Conservation (phyloP, 2,113 vertebrate genomes). For the Microtus ochrogaster region DNA sequence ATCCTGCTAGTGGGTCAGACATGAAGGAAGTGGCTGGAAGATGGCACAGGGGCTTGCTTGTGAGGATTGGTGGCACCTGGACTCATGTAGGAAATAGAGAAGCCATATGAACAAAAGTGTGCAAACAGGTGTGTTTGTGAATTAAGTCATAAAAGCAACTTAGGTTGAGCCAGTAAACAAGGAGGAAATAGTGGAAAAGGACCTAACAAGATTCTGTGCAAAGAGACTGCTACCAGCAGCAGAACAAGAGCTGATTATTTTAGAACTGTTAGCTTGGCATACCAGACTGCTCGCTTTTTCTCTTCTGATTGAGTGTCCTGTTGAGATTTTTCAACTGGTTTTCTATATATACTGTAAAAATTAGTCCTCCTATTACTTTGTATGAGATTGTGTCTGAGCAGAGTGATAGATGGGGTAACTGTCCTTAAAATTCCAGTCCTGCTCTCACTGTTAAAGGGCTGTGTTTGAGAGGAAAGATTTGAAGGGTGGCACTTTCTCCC, state of each 20-base stretch:
- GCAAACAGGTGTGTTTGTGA: background rate
- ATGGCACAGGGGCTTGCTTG: background rate
- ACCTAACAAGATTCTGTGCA: background rate
- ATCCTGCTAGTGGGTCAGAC: conserved; percentile 25
- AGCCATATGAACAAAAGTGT: conserved; percentile 4
- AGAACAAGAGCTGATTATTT: background rate
- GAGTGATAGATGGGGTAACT: background rate
- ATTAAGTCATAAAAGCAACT: conserved; percentile 5
- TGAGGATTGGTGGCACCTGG: background rate
- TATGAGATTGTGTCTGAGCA: conserved; percentile 31
- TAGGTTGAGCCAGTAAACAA: background rate
- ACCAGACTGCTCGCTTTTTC: background rate
- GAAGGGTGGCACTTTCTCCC: background rate
- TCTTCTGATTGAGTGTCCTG: background rate
- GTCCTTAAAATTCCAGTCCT: background rate
- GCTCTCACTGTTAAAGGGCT: background rate
- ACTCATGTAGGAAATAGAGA: conserved; percentile 42
- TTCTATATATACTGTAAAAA: conserved; percentile 52
- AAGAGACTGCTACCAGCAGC: background rate
- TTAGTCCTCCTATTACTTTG: conserved; percentile 9
- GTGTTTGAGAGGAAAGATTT: background rate
- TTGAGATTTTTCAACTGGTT: conserved; percentile 37
- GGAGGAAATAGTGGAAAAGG: background rate
- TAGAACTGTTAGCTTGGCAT: background rate
- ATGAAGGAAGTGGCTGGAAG: background rate